These are phyloP conservation scores for Thalassophryne amazonica DNA, from an alignment of 2,797 vertebrate genomes.

Conservation along the genomic window DNA sequence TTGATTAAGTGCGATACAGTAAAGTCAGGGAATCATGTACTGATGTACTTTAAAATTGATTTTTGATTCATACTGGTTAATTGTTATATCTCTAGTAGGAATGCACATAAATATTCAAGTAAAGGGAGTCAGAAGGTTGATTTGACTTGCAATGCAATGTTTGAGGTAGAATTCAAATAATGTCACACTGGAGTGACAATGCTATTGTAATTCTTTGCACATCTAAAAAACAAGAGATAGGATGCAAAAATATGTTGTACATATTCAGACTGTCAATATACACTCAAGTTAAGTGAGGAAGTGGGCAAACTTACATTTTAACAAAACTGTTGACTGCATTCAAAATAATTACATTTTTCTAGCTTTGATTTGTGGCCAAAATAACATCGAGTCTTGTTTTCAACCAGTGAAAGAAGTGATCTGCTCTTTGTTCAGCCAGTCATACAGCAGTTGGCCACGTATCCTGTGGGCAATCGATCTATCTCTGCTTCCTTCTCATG, in stretches of 20 bases:
- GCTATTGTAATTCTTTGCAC: constrained; percentile 19
- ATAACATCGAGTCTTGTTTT: constrained; percentile 33
- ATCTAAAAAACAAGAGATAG: constrained; percentile 26
- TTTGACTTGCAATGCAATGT: neutral
- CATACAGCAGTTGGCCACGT: constrained; percentile 48
- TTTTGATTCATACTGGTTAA: neutral
- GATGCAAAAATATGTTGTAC: constrained; percentile 11
- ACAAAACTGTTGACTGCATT: constrained; percentile 50
- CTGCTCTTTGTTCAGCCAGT: constrained; percentile 59
- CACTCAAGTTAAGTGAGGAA: constrained; percentile 24
- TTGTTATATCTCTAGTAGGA: neutral
- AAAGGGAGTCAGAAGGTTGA: neutral
- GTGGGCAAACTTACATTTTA: constrained; percentile 26
- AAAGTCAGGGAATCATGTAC: too few relatives aligned
- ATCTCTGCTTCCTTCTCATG: constrained; percentile 58
- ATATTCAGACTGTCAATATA: constrained; percentile 25
- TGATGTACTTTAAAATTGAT: neutral
- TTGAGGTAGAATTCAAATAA: constrained; percentile 10
- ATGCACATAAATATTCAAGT: neutral
- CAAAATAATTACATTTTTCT: constrained; percentile 47
- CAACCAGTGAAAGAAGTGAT: constrained; percentile 46
- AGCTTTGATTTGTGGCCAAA: constrained; percentile 47
- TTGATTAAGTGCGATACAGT: too few relatives aligned
- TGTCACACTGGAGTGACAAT: constrained; percentile 2
- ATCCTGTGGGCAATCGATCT: constrained; percentile 50